A percentile compares a stretch with the other conserved stretches of the same genome.
Conservation (phyloP, 2,888 invertebrate genomes). For the Brachypalpus laphriformis region DNA sequence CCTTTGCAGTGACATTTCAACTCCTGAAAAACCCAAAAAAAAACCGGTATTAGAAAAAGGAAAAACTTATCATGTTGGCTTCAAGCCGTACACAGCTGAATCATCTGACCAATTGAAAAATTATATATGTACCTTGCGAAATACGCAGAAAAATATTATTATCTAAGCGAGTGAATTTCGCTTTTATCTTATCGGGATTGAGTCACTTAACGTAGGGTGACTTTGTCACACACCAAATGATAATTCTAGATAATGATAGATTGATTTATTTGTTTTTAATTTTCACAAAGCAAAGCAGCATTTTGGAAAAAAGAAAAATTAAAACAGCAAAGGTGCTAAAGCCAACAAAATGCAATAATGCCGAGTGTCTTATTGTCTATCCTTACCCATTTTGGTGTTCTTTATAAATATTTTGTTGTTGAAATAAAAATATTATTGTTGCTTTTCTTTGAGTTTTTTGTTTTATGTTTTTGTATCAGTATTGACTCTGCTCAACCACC, state of each 20-base stretch:
- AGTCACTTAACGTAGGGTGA: not conserved
- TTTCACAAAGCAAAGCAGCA: not conserved
- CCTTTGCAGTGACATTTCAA: conserved; percentile 45
- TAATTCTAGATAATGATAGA: conserved; percentile 3
- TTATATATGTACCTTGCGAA: not conserved
- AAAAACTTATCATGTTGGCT: conserved; percentile 17
- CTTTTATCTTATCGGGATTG: conserved; percentile 21
- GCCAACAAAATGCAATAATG: conserved; percentile 28
- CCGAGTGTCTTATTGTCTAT: not conserved
- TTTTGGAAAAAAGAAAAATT: conserved; percentile 7
- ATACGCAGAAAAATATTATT: conserved; percentile 5
- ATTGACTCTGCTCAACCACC: not conserved
- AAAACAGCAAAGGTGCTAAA: conserved; percentile 19
- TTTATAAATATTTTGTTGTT: not conserved
- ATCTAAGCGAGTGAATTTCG: not conserved
- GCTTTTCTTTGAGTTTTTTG: not conserved
- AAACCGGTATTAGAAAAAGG: not conserved
- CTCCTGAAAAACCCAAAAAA: conserved; percentile 46
- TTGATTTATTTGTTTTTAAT: not conserved
- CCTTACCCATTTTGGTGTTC: conserved; percentile 47
- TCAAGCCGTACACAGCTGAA: conserved; percentile 11
- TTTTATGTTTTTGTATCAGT: not conserved
- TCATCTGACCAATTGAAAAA: not conserved
- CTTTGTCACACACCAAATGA: not conserved
- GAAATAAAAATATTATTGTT: not conserved